Percentiles rank a stretch among this genome's conserved stretches.
Conservation (phyloP, 2,797 vertebrate species). For the Acomys russatus region DNA sequence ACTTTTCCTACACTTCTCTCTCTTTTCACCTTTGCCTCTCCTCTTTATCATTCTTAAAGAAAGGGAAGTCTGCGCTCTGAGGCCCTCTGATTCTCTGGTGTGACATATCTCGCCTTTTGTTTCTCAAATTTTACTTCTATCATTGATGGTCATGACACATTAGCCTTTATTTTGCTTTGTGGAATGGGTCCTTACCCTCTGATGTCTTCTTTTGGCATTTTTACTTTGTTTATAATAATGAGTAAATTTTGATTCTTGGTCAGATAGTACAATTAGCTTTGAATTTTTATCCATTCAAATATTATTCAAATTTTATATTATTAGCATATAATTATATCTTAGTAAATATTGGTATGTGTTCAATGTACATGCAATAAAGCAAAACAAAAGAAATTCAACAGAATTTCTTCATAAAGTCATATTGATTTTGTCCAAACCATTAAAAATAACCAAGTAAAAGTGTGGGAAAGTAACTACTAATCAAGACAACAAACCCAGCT, state of each 20-base stretch:
- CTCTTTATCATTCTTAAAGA: background rate
- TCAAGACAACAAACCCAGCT: background rate
- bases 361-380: background rate
- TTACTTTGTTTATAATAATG: background rate
- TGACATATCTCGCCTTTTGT: background rate
- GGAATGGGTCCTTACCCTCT: background rate
- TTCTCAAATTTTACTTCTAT: background rate
- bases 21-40: background rate
- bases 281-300: background rate
- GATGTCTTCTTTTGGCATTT: background rate
- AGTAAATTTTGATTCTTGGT: background rate
- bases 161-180: background rate
- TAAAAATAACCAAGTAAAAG: background rate
- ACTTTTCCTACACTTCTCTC: fast-evolving
- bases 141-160: background rate
- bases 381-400: background rate
- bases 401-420: background rate
- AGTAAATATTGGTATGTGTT: background rate
- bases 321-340: background rate
- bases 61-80: background rate
- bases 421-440: background rate
- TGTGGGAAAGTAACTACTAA: background rate
- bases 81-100: background rate
- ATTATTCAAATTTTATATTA: background rate
- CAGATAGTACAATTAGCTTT: background rate